Evolutionary conservation across 1,140 invertebrate genomes (phyloP), one percentile per base, ranked within the genome.

Genomic region (Neomicropteryx cornuta): DNA sequence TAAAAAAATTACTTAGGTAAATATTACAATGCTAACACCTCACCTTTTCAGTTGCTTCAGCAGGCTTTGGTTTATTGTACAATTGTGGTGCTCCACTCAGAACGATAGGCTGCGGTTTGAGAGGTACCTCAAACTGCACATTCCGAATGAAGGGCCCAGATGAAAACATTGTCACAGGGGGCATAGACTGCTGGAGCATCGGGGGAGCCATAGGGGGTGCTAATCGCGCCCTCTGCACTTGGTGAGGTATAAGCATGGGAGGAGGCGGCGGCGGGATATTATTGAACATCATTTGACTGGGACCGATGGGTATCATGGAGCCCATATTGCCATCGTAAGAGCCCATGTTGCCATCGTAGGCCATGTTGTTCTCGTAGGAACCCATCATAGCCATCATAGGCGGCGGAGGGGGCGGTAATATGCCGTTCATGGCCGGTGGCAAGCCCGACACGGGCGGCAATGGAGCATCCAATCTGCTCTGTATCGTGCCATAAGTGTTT

Each of bases 401-500:
- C 20, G 62, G 59, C 0, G 60, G 58, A 3, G 58, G 59, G 0
- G 58, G 60, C 3, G 60, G 61, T 3, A 57, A 56, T 4, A 62
- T 50, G 13, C 46, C 48, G 0, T 60, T 29, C 18, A 61, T 14
- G 8, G 48, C 19, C 3, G 61, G 59, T 8, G 50, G 49, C 10
- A 63, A 73, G 1, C 74, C 72, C 2, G 75, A 72, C 3, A 70
- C 73, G 1, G 73, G 73, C 3, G 71, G 67, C n/a, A 66, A 42
- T 47, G 64, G 73, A 44, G 60, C 68, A 64, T 42, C 77, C 72
- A 31, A 83, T 49, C 48, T 75, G 73, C 45, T 79, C 43, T 79
- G 73, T 6, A 80, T 74, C 52, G 75, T 71, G 47, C 68, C 74
- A 50, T 78, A 81, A 3, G 79, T 81, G 43, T 74, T 75, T 4